Base-by-base conservation (phyloP, 2,113 vertebrate species). In the Toxostoma redivivum region DNA sequence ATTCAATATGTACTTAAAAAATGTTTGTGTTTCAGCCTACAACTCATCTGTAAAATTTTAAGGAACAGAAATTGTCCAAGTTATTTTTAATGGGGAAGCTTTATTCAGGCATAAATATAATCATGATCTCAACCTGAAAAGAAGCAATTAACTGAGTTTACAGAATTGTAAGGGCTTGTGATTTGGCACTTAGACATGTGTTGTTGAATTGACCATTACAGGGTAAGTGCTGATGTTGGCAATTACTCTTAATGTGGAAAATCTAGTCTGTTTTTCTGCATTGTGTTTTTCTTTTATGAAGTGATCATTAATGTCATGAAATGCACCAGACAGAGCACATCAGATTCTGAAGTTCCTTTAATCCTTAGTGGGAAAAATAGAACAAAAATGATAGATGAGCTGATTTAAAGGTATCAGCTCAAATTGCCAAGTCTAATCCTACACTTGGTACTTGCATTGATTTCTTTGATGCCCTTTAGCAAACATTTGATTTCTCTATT, bases 201-300 rank as follows among this genome's bases (percentile, higher is more conserved):
- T 88, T 95, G 56, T 69, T 50, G 79, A 96, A 90, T 80, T 96
- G 93, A 95, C 94, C 91, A 28, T 96, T 91, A 88, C 50, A 64
- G 58, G 23, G 24, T 88, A 88, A 94, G 58, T 88, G 78, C 85
- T 95, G 87, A 66, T 88, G 81, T 54, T 88, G 51, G 67, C 92
- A 96, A 94, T 97, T 95, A 88, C 33, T n/a, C 51, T 62, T 91
- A 85, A 91, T 90, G 81, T 7, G 44, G 92, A 95, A 96, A 95
- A 94, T 84, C 91, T 89, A 60, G 44, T 86, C 66, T 85, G 67
- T 33, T 88, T 93, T 88, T 94, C 67, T 91, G 73, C 40, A 33
- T 27, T 40, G 47, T 83, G 62, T 79, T 95, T 94, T 94, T 81
- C 40, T 76, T 92, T 94, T 82, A 57, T 42, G 12, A 88, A 85